phyloP scores from a whole-genome alignment of 2,888 invertebrate genomes.

The Euclidia mi region DNA sequence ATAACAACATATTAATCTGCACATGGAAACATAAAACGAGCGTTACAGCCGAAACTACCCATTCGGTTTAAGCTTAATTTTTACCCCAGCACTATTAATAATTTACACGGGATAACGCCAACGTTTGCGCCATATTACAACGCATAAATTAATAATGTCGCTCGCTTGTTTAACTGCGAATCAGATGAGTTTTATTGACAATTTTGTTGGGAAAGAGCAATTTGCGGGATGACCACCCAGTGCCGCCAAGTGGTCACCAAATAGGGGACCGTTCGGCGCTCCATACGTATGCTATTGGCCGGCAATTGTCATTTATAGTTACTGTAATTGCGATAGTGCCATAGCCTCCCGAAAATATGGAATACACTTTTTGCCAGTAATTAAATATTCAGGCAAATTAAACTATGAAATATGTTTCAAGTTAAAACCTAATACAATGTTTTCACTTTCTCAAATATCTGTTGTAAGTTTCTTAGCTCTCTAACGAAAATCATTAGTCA shows the following conservation, averaged over 20 bases:
- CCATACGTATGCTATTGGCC: conserved; percentile 61
- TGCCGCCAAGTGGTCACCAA: conserved; percentile 87
- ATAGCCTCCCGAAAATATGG: conserved; percentile 53
- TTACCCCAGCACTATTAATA: conserved; percentile 90
- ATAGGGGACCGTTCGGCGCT: conserved; percentile 74
- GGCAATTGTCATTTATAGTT: conserved; percentile 76
- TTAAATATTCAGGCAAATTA: neutral
- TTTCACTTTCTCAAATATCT: neutral
- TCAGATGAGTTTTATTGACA: conserved; percentile 90
- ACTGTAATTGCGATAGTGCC: conserved; percentile 71
- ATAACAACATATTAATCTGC: conserved; percentile 84
- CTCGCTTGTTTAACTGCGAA: conserved; percentile 90
- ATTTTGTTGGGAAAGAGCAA: conserved; percentile 89
- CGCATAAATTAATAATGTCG: conserved; percentile 90
- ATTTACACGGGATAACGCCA: conserved; percentile 88
- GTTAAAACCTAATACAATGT: no score
- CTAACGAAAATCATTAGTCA: neutral
- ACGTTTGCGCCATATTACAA: conserved; percentile 89
- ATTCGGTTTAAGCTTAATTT: conserved; percentile 90
- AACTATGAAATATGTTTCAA: neutral
- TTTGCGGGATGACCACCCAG: conserved; percentile 87
- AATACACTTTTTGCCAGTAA: conserved; percentile 38
- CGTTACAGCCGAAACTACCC: conserved; percentile 87
- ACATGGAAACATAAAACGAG: conserved; percentile 85
- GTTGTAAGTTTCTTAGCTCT: neutral